phyloP scores from a whole-genome alignment of 2,888 invertebrate species.

The Heliconius charithonia region DNA sequence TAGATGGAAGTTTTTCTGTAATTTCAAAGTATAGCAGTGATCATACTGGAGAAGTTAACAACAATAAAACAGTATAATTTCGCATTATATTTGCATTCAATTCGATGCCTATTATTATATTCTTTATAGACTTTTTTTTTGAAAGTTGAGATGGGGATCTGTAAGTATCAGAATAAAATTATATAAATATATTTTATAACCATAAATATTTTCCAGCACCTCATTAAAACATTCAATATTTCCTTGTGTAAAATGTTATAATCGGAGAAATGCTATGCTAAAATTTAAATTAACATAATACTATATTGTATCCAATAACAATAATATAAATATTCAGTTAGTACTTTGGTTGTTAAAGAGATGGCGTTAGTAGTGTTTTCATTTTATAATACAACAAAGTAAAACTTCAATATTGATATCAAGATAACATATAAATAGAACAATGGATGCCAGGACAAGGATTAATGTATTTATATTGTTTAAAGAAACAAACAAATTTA shows the following conservation, averaged over 20 bases:
- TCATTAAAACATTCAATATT: background rate
- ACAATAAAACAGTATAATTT: conserved; percentile 1
- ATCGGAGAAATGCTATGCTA: background rate
- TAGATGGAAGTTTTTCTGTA: background rate
- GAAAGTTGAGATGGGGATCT: no score
- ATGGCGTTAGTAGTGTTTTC: conserved; percentile 47
- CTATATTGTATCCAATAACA: background rate
- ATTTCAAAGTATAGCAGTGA: background rate
- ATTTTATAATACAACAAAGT: conserved; percentile 28
- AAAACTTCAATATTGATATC: conserved; percentile 17
- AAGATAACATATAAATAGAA: conserved; percentile 2
- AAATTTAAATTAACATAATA: background rate
- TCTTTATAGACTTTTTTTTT: no score
- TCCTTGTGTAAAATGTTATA: background rate
- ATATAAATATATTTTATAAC: background rate
- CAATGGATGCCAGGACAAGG: background rate
- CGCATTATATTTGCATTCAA: no score
- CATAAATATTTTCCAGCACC: background rate
- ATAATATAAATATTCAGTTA: conserved; percentile 12
- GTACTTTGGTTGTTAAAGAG: conserved; percentile 33
- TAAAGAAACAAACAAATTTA: background rate
- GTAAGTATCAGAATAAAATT: no score
- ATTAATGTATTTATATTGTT: background rate
- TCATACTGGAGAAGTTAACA: background rate
- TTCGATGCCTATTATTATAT: background rate